phyloP scores from a whole-genome alignment of 2,113 vertebrate genomes.

The Strigops habroptila region DNA sequence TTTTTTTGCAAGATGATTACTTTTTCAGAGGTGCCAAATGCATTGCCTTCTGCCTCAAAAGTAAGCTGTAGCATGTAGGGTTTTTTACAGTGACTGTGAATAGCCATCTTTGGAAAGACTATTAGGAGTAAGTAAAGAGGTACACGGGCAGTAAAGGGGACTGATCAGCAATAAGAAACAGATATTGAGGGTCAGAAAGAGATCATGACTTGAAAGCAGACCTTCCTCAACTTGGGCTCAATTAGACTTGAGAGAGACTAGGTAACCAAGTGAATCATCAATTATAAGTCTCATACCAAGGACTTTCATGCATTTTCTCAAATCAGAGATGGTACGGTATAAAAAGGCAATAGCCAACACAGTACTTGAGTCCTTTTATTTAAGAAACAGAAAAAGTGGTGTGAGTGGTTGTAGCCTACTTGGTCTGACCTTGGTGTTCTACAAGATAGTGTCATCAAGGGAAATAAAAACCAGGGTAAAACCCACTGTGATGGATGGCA shows the following conservation, averaged over 20 bases:
- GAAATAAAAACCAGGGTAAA: not conserved
- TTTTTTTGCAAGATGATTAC: not conserved
- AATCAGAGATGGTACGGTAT: not conserved
- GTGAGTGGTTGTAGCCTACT: not conserved
- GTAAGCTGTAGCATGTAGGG: not conserved
- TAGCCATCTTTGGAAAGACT: not conserved
- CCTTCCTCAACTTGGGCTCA: not conserved
- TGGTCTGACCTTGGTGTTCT: not conserved
- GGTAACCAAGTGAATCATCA: not conserved
- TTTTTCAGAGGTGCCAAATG: conserved; percentile 12
- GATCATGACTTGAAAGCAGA: not conserved
- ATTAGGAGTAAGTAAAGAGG: not conserved
- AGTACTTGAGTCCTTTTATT: not conserved
- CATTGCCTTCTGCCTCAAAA: conserved; percentile 1
- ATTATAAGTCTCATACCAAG: not conserved
- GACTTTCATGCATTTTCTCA: not conserved
- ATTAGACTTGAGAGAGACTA: not conserved
- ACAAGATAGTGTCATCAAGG: not conserved
- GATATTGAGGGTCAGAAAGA: not conserved
- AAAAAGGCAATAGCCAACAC: not conserved
- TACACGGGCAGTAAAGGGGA: not conserved
- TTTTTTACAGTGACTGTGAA: not conserved
- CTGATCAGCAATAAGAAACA: not conserved
- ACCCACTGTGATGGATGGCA: not conserved
- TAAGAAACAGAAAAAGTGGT: not conserved